Base-by-base conservation (phyloP, 2,888 invertebrate species). In the Drosophila maculinotata region DNA sequence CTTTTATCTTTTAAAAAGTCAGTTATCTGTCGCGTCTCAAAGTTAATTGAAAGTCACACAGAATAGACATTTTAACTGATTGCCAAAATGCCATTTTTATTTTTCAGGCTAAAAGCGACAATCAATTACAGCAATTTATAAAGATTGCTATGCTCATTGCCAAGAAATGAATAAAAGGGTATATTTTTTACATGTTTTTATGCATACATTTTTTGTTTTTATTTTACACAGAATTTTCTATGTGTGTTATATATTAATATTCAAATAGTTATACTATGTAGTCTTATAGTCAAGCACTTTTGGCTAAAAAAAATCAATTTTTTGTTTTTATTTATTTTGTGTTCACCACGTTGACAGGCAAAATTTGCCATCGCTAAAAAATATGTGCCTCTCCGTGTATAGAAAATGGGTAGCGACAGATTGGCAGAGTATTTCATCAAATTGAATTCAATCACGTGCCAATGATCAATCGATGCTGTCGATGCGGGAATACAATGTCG, bases 371-470 rank as follows among this genome's bases (percentile, higher is more conserved):
- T 57, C 56, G 72, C 71, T 76, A 51, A 66, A 80, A 79, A 79
- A 44, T 51, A 8, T 30, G 20, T 12, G 31, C 8, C 1, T 5
- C 28, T 30, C 23, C 14, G 2, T 25, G 15, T 36, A 17, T 42
- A 3, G 30, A 42, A 48, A 58, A 52, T 58, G 49, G 53, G 53
- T 53, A 42, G 39, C 79, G 88, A 75, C 88, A 88, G 65, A 86
- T 82, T 86, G 82, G 52, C 59, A 75, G 84, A 80, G 81, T 80
- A 69, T 86, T 88, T 68, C 81, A 83, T 81, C 88, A 86, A 88
- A 81, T 81, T 88, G 87, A 81, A 88, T 88, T 81, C 80, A 82
- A 82, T 86, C 88, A 81, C 88, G 88, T 81, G 81, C 80, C 88
- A 81, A 86, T 81, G 81, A 81, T 88, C 88, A 86, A 82, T 82